Evolutionary conservation across 2,888 invertebrate species (phyloP).

Genomic region (Ferdinandea cuprea): DNA sequence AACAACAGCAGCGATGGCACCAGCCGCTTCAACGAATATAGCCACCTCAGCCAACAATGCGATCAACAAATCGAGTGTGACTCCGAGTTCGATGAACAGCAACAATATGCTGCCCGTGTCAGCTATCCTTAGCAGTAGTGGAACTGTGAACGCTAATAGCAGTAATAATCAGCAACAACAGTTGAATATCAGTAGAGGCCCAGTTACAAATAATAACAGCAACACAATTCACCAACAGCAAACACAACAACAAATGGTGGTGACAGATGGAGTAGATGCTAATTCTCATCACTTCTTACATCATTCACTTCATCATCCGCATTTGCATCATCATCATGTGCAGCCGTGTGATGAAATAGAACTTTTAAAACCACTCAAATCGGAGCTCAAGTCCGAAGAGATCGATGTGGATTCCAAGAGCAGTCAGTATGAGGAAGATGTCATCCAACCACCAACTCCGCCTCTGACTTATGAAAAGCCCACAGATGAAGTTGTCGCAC

Average conservation of each 20-base stretch:
- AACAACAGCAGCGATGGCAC: constrained; percentile 63
- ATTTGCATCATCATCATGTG: constrained; percentile 76
- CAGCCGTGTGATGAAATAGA: constrained; percentile 76
- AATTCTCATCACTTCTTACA: constrained; percentile 63
- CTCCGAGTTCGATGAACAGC: constrained; percentile 65
- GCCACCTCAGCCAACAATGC: constrained; percentile 50
- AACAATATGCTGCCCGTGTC: constrained; percentile 75
- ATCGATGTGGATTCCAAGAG: constrained; percentile 76
- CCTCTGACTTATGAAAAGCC: constrained; percentile 81
- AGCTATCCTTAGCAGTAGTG: constrained; percentile 68
- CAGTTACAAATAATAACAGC: constrained; percentile 80
- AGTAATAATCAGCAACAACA: constrained; percentile 77
- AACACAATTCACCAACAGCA: constrained; percentile 73
- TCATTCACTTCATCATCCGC: constrained; percentile 76
- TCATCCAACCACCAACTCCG: constrained; percentile 81
- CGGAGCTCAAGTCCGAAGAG: constrained; percentile 79
- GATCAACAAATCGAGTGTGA: constrained; percentile 63
- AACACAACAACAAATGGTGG: constrained; percentile 68
- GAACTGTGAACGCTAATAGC: constrained; percentile 74
- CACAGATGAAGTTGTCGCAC: constrained; percentile 67
- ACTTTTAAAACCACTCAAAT: constrained; percentile 78
- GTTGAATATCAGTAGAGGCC: constrained; percentile 82
- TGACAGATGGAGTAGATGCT: constrained; percentile 47
- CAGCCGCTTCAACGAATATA: constrained; percentile 66
- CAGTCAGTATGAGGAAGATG: constrained; percentile 82